Evolutionary conservation across 2,797 vertebrate species (phyloP), one percentile per base, ranked within the genome.

Genomic region (Eupleurogrammus muticus): DNA sequence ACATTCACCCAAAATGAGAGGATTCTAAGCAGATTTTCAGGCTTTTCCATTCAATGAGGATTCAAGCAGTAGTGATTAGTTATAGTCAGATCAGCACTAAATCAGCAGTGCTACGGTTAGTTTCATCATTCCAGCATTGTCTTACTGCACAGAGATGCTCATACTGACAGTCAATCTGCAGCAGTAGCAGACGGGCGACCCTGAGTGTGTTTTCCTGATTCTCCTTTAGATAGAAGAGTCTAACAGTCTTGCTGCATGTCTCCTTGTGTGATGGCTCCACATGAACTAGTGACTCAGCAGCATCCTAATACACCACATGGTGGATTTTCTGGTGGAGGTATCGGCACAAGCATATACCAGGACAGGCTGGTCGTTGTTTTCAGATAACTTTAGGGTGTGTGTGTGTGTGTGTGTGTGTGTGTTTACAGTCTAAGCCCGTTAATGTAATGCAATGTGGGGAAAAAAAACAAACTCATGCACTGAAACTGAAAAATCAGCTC

Each of bases 211-310:
- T 19, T 36, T 38, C n/a, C 35, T 21, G 53, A 56, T 14, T 56
- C 21, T 5, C 11, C 34, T 52, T 50, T 36, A 1, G 35, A 53
- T 14, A 58, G 4, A 56, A 38, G 5, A 21, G 21, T 8, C 19
- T 9, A 24, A 42, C 38, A 20, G 5, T 55, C 19, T n/a, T 56
- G 34, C 46, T 36, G 9, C 12, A 36, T 53, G 44, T 24, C n/a
- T n/a, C 38, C 17, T 28, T 52, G 53, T 51, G 53, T 28, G n/a
- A 32, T 34, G 32, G 55, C 48, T 34, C 36, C 47, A 21, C 21
- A 60, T 7, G 24, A 34, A n/a, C 42, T 36, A 28, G 35, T 50
- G 46, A 55, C 59, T 62, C 51, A 24, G 49, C 54, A 28, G 28
- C 28, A 28, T 58, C 21, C 21, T 54, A 46, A 21, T 55, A 20